Percentiles rank a stretch among this genome's conserved stretches.
Evolutionary conservation across 2,113 vertebrate genomes (phyloP).

Genomic region (Daboia siamensis): DNA sequence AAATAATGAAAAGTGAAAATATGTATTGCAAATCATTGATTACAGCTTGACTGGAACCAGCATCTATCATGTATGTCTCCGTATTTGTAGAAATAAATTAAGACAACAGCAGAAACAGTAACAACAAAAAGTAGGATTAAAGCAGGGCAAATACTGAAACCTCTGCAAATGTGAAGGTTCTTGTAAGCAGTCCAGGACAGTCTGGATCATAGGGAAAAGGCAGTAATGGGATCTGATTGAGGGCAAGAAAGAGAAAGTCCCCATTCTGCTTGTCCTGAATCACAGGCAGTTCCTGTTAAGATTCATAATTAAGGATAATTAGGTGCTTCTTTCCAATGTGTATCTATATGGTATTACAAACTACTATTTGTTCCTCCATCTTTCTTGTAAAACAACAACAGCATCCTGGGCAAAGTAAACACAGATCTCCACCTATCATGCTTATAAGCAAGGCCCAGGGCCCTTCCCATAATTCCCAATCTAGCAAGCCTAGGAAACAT

Average conservation of each 20-base stretch:
- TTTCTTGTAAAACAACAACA: background rate
- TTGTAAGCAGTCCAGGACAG: background rate
- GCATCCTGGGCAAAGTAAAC: background rate
- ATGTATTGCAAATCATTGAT: background rate
- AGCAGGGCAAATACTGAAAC: background rate
- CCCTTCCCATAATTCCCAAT: background rate
- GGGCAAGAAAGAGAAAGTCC: background rate
- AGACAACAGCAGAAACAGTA: background rate
- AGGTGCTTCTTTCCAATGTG: background rate
- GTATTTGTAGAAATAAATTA: background rate
- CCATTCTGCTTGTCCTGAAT: background rate
- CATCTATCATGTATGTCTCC: background rate
- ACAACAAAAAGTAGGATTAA: background rate
- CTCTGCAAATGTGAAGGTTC: background rate
- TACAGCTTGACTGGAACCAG: background rate
- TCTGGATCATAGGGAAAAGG: background rate
- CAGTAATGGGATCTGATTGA: background rate
- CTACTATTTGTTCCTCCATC: background rate
- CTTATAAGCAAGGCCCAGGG: background rate
- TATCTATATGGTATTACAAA: background rate
- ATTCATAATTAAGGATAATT: background rate
- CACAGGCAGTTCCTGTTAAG: background rate
- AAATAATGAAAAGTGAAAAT: background rate
- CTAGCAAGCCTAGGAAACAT: background rate
- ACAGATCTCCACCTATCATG: background rate